Evolutionary conservation across 1,140 invertebrate species (phyloP).

Genomic region (Drosophila yakuba): DNA sequence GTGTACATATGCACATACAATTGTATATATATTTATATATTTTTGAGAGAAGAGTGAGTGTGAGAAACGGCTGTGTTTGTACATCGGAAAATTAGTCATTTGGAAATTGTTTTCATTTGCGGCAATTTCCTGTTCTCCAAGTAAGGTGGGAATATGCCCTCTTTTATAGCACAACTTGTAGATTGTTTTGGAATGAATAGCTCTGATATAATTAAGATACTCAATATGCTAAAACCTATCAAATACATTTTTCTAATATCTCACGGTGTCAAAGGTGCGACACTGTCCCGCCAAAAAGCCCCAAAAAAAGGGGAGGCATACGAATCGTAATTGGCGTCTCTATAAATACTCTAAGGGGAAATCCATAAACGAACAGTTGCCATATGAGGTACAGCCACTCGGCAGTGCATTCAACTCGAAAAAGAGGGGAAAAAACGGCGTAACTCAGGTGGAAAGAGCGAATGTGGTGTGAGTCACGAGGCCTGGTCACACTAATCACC

Average conservation of each 20-base stretch:
- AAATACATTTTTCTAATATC: not conserved
- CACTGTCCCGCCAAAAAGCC: not conserved
- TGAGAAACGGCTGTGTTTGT: slow-evolving; percentile 27
- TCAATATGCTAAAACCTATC: not conserved
- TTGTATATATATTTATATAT: not conserved
- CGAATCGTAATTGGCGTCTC: slow-evolving; percentile 7
- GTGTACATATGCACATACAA: not conserved
- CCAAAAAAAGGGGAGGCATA: not conserved
- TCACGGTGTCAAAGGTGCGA: not conserved
- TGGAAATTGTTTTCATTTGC: slow-evolving; percentile 6
- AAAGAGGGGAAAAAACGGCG: not conserved
- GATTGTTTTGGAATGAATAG: not conserved
- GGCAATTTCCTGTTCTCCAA: slow-evolving; percentile 24
- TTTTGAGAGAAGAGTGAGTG: slow-evolving; percentile 1
- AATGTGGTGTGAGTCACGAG: slow-evolving; percentile 9
- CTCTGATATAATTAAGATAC: not conserved
- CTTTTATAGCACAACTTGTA: too few relatives aligned
- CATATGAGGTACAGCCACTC: slow-evolving; percentile 21
- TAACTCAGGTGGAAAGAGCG: not conserved
- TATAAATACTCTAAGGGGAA: slow-evolving; percentile 12
- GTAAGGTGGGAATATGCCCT: slow-evolving; percentile 2
- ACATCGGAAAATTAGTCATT: slow-evolving; percentile 48
- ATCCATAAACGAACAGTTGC: slow-evolving; percentile 11
- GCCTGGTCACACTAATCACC: slow-evolving; percentile 28
- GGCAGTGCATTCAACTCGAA: slow-evolving; percentile 50